phyloP scores from a whole-genome alignment of 2,888 invertebrate genomes.

The Eilema griseolum region DNA sequence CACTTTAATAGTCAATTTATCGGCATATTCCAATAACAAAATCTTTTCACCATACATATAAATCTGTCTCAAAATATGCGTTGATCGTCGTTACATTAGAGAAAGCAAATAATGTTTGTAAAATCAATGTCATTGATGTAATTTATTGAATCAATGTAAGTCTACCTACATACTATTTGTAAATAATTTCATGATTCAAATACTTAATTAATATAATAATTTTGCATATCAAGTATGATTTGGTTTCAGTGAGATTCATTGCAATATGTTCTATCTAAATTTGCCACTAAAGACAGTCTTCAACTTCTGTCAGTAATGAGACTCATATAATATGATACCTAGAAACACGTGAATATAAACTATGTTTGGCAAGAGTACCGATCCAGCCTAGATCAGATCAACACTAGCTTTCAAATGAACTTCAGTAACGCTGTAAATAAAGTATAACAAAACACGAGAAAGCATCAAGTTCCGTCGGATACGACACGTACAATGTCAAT shows the following conservation, averaged over 20 bases:
- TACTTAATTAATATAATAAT: slow-evolving; percentile 35
- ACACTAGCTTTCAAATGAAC: slow-evolving; percentile 41
- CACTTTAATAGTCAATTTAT: slow-evolving; percentile 38
- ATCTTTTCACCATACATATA: slow-evolving; percentile 37
- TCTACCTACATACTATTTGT: slow-evolving; percentile 41
- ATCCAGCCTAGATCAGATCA: slow-evolving; percentile 62
- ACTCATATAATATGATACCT: slow-evolving; percentile 55
- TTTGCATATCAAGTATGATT: slow-evolving; percentile 39
- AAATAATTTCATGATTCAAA: slow-evolving; percentile 38
- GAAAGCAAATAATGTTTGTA: slow-evolving; percentile 50
- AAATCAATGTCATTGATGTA: slow-evolving; percentile 39
- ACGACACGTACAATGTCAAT: slow-evolving; percentile 46
- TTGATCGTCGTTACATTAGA: slow-evolving; percentile 42
- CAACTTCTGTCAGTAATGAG: slow-evolving; percentile 61
- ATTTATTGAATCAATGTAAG: slow-evolving; percentile 43
- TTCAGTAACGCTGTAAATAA: slow-evolving; percentile 42
- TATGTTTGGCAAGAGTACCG: slow-evolving; percentile 71
- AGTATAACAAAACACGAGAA: slow-evolving; percentile 51
- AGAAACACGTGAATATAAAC: slow-evolving; percentile 54
- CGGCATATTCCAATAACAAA: slow-evolving; percentile 41
- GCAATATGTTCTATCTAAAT: slow-evolving; percentile 59
- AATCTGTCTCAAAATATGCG: slow-evolving; percentile 50
- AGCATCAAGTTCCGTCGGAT: slow-evolving; percentile 54
- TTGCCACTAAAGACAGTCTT: slow-evolving; percentile 74
- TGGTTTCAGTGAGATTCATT: slow-evolving; percentile 62